Evolutionary conservation across 2,797 vertebrate species (phyloP).

Genomic region (Orientallactaga sibirica): DNA sequence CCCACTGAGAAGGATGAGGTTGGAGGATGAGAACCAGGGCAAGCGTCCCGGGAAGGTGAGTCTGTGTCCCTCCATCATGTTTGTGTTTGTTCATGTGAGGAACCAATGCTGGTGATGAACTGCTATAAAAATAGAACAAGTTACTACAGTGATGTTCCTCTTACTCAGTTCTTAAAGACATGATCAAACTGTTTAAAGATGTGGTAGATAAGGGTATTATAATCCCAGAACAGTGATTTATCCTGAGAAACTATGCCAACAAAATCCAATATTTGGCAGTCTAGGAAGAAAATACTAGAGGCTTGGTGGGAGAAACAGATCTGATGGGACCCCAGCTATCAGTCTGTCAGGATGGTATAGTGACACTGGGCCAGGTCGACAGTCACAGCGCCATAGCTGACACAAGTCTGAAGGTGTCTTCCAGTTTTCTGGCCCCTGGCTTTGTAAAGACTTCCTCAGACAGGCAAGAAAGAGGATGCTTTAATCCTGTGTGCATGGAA

Average conservation of each 20-base stretch:
- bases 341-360: not conserved
- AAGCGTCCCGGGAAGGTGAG: rapidly evolving
- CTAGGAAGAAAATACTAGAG: not conserved
- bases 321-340: not conserved
- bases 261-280: not conserved
- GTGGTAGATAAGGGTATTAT: not conserved
- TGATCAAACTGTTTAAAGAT: not conserved
- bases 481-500: not conserved
- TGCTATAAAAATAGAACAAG: not conserved
- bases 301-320: not conserved
- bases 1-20: not conserved
- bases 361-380: not conserved
- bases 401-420: not conserved
- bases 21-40: not conserved
- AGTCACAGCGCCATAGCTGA: not conserved
- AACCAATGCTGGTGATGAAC: not conserved
- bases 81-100: not conserved
- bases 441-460: not conserved
- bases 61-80: not conserved
- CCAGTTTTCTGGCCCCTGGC: not conserved
- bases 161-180: constrained; percentile 28
- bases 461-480: not conserved
- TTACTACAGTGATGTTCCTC: not conserved
- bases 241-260: not conserved
- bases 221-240: not conserved